phyloP scores from a whole-genome alignment of 2,797 vertebrate genomes.

The Gobio occitaniae region DNA sequence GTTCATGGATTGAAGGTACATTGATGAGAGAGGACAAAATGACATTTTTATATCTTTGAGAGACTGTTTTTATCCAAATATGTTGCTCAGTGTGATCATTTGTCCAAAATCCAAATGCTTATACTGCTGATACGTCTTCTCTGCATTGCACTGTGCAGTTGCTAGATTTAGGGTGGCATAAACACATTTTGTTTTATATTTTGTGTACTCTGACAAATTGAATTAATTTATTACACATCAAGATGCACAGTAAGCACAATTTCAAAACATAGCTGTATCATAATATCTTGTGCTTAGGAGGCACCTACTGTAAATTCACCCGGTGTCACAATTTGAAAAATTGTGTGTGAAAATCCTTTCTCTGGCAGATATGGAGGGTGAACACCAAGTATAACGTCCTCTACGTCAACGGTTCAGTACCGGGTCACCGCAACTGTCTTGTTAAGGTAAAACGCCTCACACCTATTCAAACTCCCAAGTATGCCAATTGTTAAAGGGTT shows the following conservation, averaged over 20 bases:
- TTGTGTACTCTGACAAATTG: background rate
- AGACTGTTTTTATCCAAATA: background rate
- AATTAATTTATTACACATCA: background rate
- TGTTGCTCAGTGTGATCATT: background rate
- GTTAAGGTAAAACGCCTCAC: slow-evolving; percentile 86
- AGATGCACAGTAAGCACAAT: background rate
- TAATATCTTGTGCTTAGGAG: background rate
- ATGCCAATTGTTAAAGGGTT: slow-evolving; percentile 6
- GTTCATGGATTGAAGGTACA: slow-evolving; percentile 86
- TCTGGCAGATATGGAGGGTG: slow-evolving; percentile 90
- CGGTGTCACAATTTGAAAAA: background rate
- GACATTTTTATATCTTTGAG: background rate
- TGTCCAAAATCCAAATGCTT: background rate
- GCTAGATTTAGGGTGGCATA: background rate
- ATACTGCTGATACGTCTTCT: background rate
- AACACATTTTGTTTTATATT: background rate
- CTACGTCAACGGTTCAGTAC: slow-evolving; percentile 91
- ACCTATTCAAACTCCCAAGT: background rate
- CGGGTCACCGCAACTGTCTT: slow-evolving; percentile 91
- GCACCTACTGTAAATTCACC: background rate
- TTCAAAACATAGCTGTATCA: background rate
- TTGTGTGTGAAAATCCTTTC: background rate
- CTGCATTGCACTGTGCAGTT: background rate
- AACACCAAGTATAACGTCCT: slow-evolving; percentile 91
- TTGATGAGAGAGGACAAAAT: background rate